These are phyloP conservation scores for Hyla sarda DNA, from an alignment of 2,113 vertebrate species.

Conservation along the genomic window DNA sequence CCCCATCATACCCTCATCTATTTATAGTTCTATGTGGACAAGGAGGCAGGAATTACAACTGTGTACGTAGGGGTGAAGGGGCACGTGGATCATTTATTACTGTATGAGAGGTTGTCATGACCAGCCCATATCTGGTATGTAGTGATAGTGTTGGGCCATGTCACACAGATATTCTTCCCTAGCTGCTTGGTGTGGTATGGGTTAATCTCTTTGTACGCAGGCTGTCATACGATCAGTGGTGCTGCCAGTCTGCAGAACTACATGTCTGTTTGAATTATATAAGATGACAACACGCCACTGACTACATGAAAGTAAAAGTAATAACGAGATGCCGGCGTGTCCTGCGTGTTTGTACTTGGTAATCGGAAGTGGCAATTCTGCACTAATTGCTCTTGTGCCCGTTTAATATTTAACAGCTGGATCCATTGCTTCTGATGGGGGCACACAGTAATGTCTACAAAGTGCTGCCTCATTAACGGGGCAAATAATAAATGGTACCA, in stretches of 20 bases:
- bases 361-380: conserved; percentile 31
- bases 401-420: conserved; percentile 44
- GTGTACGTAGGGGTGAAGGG: neutral
- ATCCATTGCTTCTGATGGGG: neutral
- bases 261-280: conserved; percentile 13
- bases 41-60: neutral
- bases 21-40: too few species aligned
- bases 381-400: conserved; percentile 28
- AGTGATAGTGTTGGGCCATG: neutral
- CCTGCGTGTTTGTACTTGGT: neutral
- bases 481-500: neutral
- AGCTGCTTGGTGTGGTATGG: neutral
- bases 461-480: conserved; percentile 18
- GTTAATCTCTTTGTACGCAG: neutral
- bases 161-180: neutral
- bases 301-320: conserved; percentile 16
- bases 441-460: neutral
- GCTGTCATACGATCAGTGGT: neutral
- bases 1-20: too few species aligned
- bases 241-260: neutral
- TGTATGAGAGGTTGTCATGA: too few species aligned
- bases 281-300: neutral
- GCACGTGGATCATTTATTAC: too few species aligned
- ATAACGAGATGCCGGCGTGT: neutral
- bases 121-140: too few species aligned